Conservation (phyloP, 1,140 invertebrate species). For the Streblospio benedicti region DNA sequence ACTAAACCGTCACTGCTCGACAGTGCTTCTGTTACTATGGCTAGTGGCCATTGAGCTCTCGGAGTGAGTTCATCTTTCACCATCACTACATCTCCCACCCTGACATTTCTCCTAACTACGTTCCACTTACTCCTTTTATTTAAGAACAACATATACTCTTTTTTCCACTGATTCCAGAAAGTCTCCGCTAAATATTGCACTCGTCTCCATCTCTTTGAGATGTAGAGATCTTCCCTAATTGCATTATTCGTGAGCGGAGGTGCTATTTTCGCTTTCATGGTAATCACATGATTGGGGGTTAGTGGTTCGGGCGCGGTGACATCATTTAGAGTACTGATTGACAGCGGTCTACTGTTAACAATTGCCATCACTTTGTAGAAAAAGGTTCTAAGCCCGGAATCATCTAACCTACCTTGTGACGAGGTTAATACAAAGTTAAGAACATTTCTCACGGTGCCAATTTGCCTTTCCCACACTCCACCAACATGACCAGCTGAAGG, state of each 20-base stretch:
- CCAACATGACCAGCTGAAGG: slow-evolving; percentile 12
- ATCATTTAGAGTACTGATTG: slow-evolving; percentile 14
- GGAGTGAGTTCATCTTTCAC: neutral
- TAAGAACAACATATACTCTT: slow-evolving; percentile 21
- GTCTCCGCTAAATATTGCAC: slow-evolving; percentile 22
- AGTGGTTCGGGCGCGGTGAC: slow-evolving; percentile 14
- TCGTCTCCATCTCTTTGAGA: slow-evolving; percentile 18
- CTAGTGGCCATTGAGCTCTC: slow-evolving; percentile 8
- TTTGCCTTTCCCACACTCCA: slow-evolving; percentile 27
- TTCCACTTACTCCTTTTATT: slow-evolving; percentile 18
- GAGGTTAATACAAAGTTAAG: slow-evolving; percentile 21
- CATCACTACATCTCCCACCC: slow-evolving; percentile 9
- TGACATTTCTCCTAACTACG: slow-evolving; percentile 5
- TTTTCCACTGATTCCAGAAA: slow-evolving; percentile 24
- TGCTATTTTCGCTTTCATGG: slow-evolving; percentile 6
- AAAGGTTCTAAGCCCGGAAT: slow-evolving; percentile 14
- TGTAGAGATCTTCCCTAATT: slow-evolving; percentile 4
- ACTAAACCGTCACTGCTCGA: slow-evolving; percentile 10
- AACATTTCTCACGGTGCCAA: slow-evolving; percentile 22
- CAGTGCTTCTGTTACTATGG: slow-evolving; percentile 2
- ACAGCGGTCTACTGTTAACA: slow-evolving; percentile 18
- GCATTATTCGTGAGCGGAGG: slow-evolving; percentile 1
- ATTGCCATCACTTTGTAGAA: slow-evolving; percentile 25
- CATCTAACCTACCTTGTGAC: neutral
- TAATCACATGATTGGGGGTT: slow-evolving; percentile 17